phyloP scores from a whole-genome alignment of 2,888 invertebrate genomes.

The Conus canariensis region DNA sequence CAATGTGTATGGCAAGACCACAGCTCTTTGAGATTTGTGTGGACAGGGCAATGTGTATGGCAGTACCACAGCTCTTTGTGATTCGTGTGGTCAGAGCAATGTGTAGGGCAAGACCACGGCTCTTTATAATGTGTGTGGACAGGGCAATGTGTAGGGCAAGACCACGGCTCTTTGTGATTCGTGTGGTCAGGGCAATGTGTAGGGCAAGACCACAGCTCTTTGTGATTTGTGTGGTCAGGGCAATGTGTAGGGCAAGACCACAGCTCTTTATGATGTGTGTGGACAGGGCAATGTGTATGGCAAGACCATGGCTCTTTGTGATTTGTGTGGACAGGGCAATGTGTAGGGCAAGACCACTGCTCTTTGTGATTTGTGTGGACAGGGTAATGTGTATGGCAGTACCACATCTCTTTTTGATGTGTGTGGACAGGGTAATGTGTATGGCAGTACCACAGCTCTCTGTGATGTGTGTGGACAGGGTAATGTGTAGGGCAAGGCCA shows the following conservation, averaged over 20 bases:
- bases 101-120: constrained; percentile 66
- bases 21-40: constrained; percentile 42
- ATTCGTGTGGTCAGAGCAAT: constrained; percentile 48
- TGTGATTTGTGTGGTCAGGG: constrained; percentile 42
- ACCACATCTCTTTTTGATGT: constrained; percentile 50
- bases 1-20: constrained; percentile 65
- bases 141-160: constrained; percentile 65
- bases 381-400: constrained; percentile 65
- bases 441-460: constrained; percentile 62
- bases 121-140: no score
- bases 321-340: constrained; percentile 48
- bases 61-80: constrained; percentile 53
- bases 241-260: constrained; percentile 65
- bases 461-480: constrained; percentile 42
- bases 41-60: constrained; percentile 64
- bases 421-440: constrained; percentile 56
- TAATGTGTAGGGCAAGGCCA: constrained; percentile 65
- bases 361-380: no score
- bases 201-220: constrained; percentile 62
- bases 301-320: constrained; percentile 53
- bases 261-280: constrained; percentile 41
- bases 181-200: constrained; percentile 56
- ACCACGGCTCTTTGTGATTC: constrained; percentile 50
- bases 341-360: constrained; percentile 66
- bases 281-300: constrained; percentile 64